Evolutionary conservation across 2,113 vertebrate genomes (phyloP).

Genomic region (Callopanchax toddi): DNA sequence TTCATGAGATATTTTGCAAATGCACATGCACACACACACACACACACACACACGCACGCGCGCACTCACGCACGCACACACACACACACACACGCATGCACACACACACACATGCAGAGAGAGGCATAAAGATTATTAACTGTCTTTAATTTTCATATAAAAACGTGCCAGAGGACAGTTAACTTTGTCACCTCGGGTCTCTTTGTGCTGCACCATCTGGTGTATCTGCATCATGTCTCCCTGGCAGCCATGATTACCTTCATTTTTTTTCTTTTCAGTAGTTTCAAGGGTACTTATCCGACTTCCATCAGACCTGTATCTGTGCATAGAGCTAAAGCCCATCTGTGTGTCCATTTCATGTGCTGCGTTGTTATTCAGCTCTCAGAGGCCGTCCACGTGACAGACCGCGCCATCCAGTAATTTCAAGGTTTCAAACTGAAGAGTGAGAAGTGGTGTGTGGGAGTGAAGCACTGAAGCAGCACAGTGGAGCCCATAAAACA

Average conservation of each 20-base stretch:
- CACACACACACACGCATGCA: too few relatives aligned
- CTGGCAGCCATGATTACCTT: not conserved
- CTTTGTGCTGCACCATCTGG: not conserved
- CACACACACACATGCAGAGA: too few relatives aligned
- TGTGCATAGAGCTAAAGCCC: constrained; percentile 3
- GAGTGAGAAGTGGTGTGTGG: constrained; percentile 53
- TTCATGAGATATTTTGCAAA: too few relatives aligned
- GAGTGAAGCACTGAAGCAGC: constrained; percentile 30
- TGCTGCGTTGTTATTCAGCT: constrained; percentile 3
- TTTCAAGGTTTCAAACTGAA: constrained; percentile 36
- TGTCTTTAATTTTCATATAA: too few relatives aligned
- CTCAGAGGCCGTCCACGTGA: constrained; percentile 25
- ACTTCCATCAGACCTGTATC: not conserved
- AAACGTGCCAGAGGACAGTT: not conserved
- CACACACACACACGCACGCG: too few relatives aligned
- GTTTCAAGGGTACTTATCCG: not conserved
- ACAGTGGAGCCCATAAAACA: constrained; percentile 16
- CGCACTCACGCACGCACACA: too few relatives aligned
- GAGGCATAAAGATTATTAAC: too few relatives aligned
- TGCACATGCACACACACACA: too few relatives aligned
- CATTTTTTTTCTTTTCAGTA: not conserved
- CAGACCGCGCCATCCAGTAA: constrained; percentile 26
- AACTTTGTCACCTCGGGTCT: not conserved
- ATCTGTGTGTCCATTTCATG: not conserved
- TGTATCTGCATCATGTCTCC: not conserved